Base-by-base conservation (phyloP, 2,797 vertebrate species). In the Malacoctenus gilli region DNA sequence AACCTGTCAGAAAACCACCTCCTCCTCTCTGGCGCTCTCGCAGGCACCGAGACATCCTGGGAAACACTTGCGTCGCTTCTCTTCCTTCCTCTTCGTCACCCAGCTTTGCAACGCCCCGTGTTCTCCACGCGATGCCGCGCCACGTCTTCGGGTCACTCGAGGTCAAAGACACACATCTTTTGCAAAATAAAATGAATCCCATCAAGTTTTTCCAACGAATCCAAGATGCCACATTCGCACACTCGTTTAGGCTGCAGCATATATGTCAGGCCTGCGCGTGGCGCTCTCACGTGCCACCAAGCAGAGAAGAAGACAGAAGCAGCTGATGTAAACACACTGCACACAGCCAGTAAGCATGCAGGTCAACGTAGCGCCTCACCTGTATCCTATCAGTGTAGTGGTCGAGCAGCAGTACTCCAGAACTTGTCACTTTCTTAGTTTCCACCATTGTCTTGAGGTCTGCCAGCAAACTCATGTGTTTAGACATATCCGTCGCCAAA, bases 401-500 rank as follows among this genome's bases (percentile, higher is more conserved):
- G 86, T 98, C 95, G 6, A 98, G 89, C 80, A 97, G 83, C 68
- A 98, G 87, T 16, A 97, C 95, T 61, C 96, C 96, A 1, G 95
- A 97, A 65, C 95, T 97, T 7, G 95, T 96, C 83, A 98, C 96
- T 83, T 97, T 98, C 89, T 97, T 98, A 30, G 96, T 96, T 88
- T 98, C 96, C 74, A 98, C 96, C 95, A 97, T 97, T 0, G 95
- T 97, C 85, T 96, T 98, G 39, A 97, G 92, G 81, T 97, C 95
- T 15, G 95, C 96, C 84, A 98, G 79, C 75, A 97, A 92, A 77
- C 92, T 95, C 96, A 98, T 97, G 86, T 98, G 96, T 88, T 98
- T 98, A 41, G 96, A 97, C 96, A 98, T 98, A 72, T 98, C 96
- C 1, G 95, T 98, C 21, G 96, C 95, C 89, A 98, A 90, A 71